phyloP scores from a whole-genome alignment of 1,140 invertebrate species.

The Phymorhynchus buccinoides region DNA sequence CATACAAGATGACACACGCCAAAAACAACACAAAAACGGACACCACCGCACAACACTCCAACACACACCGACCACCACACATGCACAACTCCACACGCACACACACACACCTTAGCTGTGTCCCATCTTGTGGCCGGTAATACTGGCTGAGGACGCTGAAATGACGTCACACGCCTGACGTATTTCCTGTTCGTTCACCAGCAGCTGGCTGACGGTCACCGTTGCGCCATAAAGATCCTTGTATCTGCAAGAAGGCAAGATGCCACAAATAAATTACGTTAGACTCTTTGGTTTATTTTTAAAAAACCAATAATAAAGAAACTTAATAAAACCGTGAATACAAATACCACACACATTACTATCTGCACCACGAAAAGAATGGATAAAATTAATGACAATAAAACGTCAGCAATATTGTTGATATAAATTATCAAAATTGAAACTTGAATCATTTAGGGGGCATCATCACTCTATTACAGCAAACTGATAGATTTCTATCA shows the following conservation, averaged over 20 bases:
- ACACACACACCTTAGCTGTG: constrained; percentile 51
- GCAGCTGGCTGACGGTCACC: background rate
- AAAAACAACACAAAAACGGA: background rate
- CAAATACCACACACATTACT: no score
- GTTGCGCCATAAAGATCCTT: constrained; percentile 7
- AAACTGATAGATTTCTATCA: no score
- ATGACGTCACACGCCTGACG: constrained; percentile 39
- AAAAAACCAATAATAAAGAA: no score
- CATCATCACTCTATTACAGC: no score
- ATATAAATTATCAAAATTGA: no score
- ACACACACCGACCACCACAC: background rate
- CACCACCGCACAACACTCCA: background rate
- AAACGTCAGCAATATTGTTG: no score
- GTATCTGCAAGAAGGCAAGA: background rate
- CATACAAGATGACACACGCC: background rate
- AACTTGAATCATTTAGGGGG: no score
- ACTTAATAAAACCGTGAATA: no score
- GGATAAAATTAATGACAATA: no score
- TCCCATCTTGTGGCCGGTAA: constrained; percentile 54
- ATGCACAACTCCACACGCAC: background rate
- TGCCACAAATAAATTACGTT: no score
- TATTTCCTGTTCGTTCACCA: background rate
- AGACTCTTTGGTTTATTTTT: no score
- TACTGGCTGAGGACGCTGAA: constrained; percentile 41
- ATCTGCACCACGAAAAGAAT: no score